Conservation (phyloP, 2,797 vertebrate genomes). For the Lates japonicus region DNA sequence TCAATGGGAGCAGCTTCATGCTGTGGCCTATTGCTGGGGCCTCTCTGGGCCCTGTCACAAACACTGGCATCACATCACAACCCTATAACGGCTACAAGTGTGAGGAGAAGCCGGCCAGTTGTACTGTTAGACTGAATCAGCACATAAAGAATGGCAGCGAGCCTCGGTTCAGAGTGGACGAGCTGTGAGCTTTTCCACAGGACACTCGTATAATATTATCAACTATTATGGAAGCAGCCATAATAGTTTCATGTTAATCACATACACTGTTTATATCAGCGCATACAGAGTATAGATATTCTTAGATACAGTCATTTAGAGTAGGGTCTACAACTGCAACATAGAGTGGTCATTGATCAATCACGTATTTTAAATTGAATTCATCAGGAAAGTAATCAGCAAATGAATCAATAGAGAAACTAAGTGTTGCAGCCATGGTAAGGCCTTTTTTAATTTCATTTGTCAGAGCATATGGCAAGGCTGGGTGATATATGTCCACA, state of each 20-base stretch:
- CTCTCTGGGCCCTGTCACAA: slow-evolving; percentile 37
- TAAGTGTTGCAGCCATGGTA: too few species aligned
- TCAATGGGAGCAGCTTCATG: slow-evolving; percentile 79
- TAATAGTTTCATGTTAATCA: slow-evolving; percentile 17
- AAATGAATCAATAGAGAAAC: too few species aligned
- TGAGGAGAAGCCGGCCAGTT: background rate
- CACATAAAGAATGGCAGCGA: slow-evolving; percentile 17
- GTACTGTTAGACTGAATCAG: slow-evolving; percentile 52
- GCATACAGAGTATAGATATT: too few species aligned
- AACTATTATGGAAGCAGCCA: slow-evolving; percentile 23
- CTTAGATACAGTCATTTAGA: background rate
- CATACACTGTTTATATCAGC: background rate
- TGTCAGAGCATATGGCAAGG: too few species aligned
- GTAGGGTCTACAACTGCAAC: background rate
- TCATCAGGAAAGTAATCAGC: background rate
- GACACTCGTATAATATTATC: slow-evolving; percentile 26
- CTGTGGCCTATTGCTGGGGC: slow-evolving; percentile 34
- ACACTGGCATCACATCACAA: slow-evolving; percentile 23
- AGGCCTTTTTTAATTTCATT: too few species aligned
- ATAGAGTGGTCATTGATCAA: background rate
- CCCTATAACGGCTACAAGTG: slow-evolving; percentile 2
- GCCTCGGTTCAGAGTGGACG: background rate
- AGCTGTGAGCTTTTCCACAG: background rate
- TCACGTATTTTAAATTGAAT: too few species aligned
- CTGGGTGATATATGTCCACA: too few species aligned